phyloP scores from a whole-genome alignment of 2,888 invertebrate species.

The Drosophila basisetae region DNA sequence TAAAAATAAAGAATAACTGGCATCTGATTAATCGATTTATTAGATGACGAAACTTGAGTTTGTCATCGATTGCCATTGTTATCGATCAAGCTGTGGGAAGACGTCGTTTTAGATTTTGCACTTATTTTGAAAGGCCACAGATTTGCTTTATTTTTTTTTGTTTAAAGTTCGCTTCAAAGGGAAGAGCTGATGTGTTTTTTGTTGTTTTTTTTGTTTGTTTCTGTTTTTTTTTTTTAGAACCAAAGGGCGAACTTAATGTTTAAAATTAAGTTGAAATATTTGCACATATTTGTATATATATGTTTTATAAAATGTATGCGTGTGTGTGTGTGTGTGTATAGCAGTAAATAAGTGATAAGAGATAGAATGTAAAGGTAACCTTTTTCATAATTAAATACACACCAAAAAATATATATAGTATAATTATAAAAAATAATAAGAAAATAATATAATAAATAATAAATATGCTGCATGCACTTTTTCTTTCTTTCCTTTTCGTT shows the following conservation, averaged over 20 bases:
- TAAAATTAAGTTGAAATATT: slow-evolving; percentile 15
- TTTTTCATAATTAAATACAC: slow-evolving; percentile 52
- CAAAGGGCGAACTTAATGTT: slow-evolving; percentile 43
- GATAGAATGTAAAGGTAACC: slow-evolving; percentile 57
- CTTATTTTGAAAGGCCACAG: slow-evolving; percentile 32
- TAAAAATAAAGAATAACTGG: slow-evolving; percentile 39
- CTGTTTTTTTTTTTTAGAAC: slow-evolving; percentile 31
- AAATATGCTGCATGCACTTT: slow-evolving; percentile 62
- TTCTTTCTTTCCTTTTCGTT: background rate
- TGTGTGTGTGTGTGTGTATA: slow-evolving; percentile 19
- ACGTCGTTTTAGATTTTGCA: slow-evolving; percentile 37
- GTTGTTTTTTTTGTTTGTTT: background rate
- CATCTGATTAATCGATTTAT: slow-evolving; percentile 25
- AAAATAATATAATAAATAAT: slow-evolving; percentile 66
- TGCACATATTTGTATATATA: slow-evolving; percentile 10
- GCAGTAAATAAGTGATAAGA: slow-evolving; percentile 57
- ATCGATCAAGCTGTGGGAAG: slow-evolving; percentile 43
- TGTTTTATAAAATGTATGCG: background rate
- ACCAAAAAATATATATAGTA: slow-evolving; percentile 49
- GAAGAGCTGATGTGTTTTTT: slow-evolving; percentile 43
- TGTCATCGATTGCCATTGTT: slow-evolving; percentile 12
- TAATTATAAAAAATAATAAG: slow-evolving; percentile 48
- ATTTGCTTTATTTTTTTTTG: slow-evolving; percentile 2
- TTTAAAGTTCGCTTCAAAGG: slow-evolving; percentile 42
- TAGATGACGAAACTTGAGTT: slow-evolving; percentile 27